Evolutionary conservation across 2,113 vertebrate species (phyloP), one percentile per base, ranked within the genome.

Genomic region (Oriolus oriolus): DNA sequence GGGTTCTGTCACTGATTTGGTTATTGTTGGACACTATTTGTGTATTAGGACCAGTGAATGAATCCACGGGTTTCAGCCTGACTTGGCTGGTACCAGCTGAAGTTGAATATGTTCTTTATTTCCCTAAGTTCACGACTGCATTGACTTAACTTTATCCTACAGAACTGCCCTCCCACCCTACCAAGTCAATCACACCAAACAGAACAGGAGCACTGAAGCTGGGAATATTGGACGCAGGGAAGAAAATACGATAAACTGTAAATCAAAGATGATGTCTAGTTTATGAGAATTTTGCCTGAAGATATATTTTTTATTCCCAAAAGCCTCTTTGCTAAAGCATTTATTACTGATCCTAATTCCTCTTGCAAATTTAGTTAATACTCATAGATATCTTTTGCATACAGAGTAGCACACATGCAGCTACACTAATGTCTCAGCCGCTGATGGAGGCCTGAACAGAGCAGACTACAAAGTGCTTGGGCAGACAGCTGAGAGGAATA

Each of bases 201-300:
- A 77, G 90, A 96, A 20, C 93, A 91, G 84, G 78, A 96, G 69
- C 93, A 95, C 92, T 84, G 85, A 85, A 97, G 96, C 97, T 94
- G 95, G 89, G 85, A 95, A 95, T 97, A 94, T 95, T 90, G 97
- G 97, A 95, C 76, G 26, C 78, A 83, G 93, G 93, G 93, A 96
- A 96, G 93, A 98, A 98, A 98, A 97, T 93, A 95, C 90, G 87
- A 97, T 97, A 97, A 97, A 97, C 78, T 97, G 95, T 96, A 98
- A 98, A 98, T 98, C 97, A 98, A 97, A 97, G 94, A 97, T 97
- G 97, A 98, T 98, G 96, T 97, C 97, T 98, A 94, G 90, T 98
- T 98, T 97, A 96, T 97, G 95, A 97, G 95, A 97, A 96, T 97
- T 97, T 97, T 96, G 97, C 97, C 97, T 73, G 90, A 97, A 98